A percentile compares a stretch with the other conserved stretches of the same genome.
Evolutionary conservation across 2,797 vertebrate genomes (phyloP).

Genomic region (Aldrovandia affinis): DNA sequence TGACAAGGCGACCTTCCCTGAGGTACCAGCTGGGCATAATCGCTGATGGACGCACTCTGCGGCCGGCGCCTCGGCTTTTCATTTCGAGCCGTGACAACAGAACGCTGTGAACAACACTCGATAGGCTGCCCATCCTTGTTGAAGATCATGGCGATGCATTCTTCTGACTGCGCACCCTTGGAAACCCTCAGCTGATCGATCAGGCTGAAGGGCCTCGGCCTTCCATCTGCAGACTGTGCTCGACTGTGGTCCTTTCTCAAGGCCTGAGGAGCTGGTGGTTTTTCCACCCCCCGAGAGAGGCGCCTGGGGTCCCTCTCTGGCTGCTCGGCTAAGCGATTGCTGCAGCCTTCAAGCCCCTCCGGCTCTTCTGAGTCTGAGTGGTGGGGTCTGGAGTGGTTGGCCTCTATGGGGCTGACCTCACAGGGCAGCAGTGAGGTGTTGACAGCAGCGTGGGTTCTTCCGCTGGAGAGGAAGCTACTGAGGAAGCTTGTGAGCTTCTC

Average conservation of each 20-base stretch:
- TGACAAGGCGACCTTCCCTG: conserved; percentile 75
- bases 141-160: conserved; percentile 79
- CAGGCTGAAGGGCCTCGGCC: conserved; percentile 75
- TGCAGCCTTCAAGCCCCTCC: conserved; percentile 69
- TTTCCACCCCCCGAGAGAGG: conserved; percentile 58
- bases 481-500: conserved; percentile 81
- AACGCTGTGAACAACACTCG: conserved; percentile 78
- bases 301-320: conserved; percentile 66
- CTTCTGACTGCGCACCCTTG: conserved; percentile 82
- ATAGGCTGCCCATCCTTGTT: conserved; percentile 83
- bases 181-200: conserved; percentile 75
- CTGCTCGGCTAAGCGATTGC: conserved; percentile 62
- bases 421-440: conserved; percentile 63
- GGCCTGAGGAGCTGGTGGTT: conserved; percentile 60
- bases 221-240: conserved; percentile 69
- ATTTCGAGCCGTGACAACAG: conserved; percentile 65
- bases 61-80: conserved; percentile 64
- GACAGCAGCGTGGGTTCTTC: conserved; percentile 62
- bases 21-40: conserved; percentile 68
- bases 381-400: conserved; percentile 58
- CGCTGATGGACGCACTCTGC: conserved; percentile 50
- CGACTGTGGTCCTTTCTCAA: conserved; percentile 68
- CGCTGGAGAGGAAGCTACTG: conserved; percentile 72
- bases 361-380: conserved; percentile 80
- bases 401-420: conserved; percentile 55